Conservation (phyloP, 2,888 invertebrate species). For the Drosophila picticornis region DNA sequence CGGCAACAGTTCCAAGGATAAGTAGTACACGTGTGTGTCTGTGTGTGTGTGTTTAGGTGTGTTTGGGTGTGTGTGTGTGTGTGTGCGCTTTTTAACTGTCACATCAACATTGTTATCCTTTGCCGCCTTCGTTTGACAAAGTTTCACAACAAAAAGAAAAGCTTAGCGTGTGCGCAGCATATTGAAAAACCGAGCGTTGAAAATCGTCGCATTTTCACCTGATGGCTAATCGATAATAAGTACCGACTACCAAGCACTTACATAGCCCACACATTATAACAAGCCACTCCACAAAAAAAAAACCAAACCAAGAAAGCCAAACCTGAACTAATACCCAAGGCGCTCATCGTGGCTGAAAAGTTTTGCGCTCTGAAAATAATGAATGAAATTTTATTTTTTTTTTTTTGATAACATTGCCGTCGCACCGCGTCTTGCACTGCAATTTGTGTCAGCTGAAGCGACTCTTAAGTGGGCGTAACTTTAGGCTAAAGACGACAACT, state of each 20-base stretch:
- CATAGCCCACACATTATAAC: slow-evolving; percentile 27
- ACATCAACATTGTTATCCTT: slow-evolving; percentile 61
- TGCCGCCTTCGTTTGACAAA: slow-evolving; percentile 69
- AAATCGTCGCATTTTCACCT: slow-evolving; percentile 70
- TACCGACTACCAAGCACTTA: slow-evolving; percentile 52
- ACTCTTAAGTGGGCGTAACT: slow-evolving; percentile 70
- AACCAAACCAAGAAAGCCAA: background rate
- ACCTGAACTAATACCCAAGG: slow-evolving; percentile 39
- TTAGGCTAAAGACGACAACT: slow-evolving; percentile 47
- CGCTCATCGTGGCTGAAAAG: slow-evolving; percentile 43
- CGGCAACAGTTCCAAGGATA: slow-evolving; percentile 51
- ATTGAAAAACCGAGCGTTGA: slow-evolving; percentile 57
- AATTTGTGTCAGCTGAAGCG: slow-evolving; percentile 38
- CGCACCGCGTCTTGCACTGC: background rate
- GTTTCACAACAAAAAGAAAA: slow-evolving; percentile 49
- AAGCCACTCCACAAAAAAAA: background rate
- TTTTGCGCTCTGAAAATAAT: slow-evolving; percentile 60
- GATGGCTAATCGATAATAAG: slow-evolving; percentile 76
- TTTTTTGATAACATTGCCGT: slow-evolving; percentile 28
- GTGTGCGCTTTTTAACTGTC: slow-evolving; percentile 53
- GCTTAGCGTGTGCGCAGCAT: slow-evolving; percentile 68
- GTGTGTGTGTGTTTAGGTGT: slow-evolving; percentile 14
- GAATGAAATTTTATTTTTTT: slow-evolving; percentile 58
- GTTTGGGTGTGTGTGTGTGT: background rate
- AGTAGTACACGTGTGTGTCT: slow-evolving; percentile 35